Conservation (phyloP, 2,888 invertebrate species). For the Podabrus alpinus region DNA sequence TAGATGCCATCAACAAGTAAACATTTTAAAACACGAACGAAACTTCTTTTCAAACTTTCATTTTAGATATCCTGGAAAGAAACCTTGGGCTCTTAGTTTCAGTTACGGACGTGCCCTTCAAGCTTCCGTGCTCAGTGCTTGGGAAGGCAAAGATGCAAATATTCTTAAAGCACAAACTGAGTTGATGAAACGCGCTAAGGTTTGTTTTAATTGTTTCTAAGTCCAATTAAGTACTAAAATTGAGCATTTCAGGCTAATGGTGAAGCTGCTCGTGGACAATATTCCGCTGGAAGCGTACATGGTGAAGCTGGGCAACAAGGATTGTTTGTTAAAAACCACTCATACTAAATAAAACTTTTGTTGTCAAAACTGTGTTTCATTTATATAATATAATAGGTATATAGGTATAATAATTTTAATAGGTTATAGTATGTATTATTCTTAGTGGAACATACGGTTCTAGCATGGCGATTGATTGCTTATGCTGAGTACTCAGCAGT, state of each 20-base stretch:
- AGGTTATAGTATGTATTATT: too few relatives aligned
- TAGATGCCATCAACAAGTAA: slow-evolving; percentile 88
- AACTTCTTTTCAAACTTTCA: background rate
- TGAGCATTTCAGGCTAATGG: slow-evolving; percentile 81
- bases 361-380: background rate
- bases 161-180: slow-evolving; percentile 80
- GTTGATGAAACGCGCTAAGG: slow-evolving; percentile 88
- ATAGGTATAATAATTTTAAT: too few relatives aligned
- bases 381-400: too few relatives aligned
- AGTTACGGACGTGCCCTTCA: slow-evolving; percentile 95
- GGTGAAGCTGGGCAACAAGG: slow-evolving; percentile 86
- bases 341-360: slow-evolving; percentile 73
- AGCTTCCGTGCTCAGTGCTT: slow-evolving; percentile 92
- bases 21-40: slow-evolving; percentile 61
- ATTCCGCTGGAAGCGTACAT: slow-evolving; percentile 81
- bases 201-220: background rate
- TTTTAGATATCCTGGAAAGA: slow-evolving; percentile 70
- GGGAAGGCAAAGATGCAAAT: slow-evolving; percentile 89
- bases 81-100: slow-evolving; percentile 95
- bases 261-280: slow-evolving; percentile 88
- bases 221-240: background rate
- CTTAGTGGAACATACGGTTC: too few relatives aligned
- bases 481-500: too few relatives aligned
- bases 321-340: slow-evolving; percentile 94
- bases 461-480: too few relatives aligned